A percentile compares a stretch with the other conserved stretches of the same genome.
phyloP scores from a whole-genome alignment of 2,113 vertebrate species.

The Phyllopteryx taeniolatus region DNA sequence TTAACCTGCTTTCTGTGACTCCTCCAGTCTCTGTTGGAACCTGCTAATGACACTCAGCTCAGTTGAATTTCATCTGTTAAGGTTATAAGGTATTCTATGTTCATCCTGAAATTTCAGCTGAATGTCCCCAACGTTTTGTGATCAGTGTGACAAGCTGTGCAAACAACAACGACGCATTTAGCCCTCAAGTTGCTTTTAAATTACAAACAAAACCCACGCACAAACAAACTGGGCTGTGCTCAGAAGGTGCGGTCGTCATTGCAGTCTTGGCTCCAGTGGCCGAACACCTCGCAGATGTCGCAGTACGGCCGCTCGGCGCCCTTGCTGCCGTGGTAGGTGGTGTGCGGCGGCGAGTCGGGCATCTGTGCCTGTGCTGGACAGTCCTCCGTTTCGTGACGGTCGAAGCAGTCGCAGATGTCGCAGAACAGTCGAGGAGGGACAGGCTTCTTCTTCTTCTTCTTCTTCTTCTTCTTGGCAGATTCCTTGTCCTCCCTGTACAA shows the following conservation, averaged over 20 bases:
- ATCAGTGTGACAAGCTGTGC: slow-evolving; percentile 50
- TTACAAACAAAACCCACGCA: slow-evolving; percentile 13
- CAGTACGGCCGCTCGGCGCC: slow-evolving; percentile 91
- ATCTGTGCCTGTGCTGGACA: slow-evolving; percentile 91
- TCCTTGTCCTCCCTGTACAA: slow-evolving; percentile 60
- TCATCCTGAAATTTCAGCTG: not conserved
- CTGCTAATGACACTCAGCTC: not conserved
- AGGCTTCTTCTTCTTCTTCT: slow-evolving; percentile 88
- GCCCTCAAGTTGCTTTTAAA: slow-evolving; percentile 39
- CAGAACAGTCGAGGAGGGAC: slow-evolving; percentile 89
- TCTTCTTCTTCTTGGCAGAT: slow-evolving; percentile 83
- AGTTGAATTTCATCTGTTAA: not conserved
- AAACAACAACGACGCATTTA: slow-evolving; percentile 38
- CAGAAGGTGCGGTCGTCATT: slow-evolving; percentile 96
- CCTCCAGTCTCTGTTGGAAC: not conserved
- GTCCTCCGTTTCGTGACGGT: slow-evolving; percentile 95
- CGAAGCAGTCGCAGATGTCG: slow-evolving; percentile 97
- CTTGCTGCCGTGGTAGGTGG: slow-evolving; percentile 86
- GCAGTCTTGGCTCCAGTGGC: slow-evolving; percentile 90
- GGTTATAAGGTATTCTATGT: not conserved
- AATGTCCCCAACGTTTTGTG: slow-evolving; percentile 14
- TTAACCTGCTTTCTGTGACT: not conserved
- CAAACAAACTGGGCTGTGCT: slow-evolving; percentile 42
- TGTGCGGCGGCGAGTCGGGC: slow-evolving; percentile 87
- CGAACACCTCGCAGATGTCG: slow-evolving; percentile 92